phyloP scores from a whole-genome alignment of 2,113 vertebrate species.

The Leucopternis melanops region DNA sequence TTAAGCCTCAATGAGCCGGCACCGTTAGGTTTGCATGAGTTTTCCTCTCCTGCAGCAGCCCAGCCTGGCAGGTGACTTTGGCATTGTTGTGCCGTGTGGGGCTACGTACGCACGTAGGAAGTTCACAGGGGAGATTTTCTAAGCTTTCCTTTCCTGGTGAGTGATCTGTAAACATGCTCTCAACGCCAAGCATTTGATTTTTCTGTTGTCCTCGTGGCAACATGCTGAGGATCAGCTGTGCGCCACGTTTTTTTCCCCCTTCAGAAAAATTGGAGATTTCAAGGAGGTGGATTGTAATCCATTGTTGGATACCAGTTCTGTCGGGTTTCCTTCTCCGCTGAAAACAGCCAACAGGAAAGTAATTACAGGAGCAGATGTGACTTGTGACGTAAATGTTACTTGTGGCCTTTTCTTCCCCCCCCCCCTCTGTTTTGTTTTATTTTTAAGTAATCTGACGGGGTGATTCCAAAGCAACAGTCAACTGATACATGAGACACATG shows the following conservation, averaged over 20 bases:
- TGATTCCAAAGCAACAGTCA: not conserved
- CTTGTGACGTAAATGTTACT: constrained; percentile 44
- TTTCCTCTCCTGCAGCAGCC: not conserved
- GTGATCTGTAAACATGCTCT: not conserved
- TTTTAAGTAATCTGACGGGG: not conserved
- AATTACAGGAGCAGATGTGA: constrained; percentile 44
- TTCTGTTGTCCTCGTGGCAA: not conserved
- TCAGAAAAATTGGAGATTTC: not conserved
- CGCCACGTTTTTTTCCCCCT: not conserved
- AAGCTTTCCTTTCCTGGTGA: not conserved
- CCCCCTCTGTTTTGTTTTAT: not conserved
- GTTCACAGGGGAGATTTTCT: not conserved
- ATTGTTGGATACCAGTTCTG: constrained; percentile 20
- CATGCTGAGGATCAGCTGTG: not conserved
- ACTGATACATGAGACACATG: not conserved
- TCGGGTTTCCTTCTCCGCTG: not conserved
- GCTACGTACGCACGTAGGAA: not conserved
- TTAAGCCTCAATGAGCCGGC: not conserved
- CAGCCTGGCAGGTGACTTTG: constrained; percentile 34
- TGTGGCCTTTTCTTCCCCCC: not conserved
- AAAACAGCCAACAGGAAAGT: constrained; percentile 12
- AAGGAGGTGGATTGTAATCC: not conserved
- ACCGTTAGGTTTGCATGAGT: not conserved
- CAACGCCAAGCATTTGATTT: not conserved
- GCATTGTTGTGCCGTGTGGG: not conserved